A percentile compares a stretch with the other conserved stretches of the same genome.
Conservation (phyloP, 2,113 vertebrate genomes). For the Phalacrocorax brasilianus region DNA sequence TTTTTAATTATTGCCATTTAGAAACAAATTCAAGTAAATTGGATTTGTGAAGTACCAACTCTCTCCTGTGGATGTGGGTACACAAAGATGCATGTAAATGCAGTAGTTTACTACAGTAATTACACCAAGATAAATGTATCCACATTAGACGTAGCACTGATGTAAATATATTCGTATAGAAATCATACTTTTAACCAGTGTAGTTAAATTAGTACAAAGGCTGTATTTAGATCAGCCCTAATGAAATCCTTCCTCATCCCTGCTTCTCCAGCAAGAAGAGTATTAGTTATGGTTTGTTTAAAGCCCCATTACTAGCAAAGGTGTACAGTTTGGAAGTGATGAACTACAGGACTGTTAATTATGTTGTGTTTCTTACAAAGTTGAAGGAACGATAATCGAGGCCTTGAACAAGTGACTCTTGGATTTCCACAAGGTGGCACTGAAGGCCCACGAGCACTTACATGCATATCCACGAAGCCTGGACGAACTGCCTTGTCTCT, state of each 20-base stretch:
- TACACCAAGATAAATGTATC: not conserved
- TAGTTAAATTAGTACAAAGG: not conserved
- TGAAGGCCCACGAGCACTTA: not conserved
- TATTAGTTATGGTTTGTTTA: not conserved
- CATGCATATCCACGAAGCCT: accelerated
- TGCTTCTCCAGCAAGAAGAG: not conserved
- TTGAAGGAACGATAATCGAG: not conserved
- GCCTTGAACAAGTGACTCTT: not conserved
- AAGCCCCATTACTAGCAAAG: not conserved
- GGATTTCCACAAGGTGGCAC: constrained; percentile 39
- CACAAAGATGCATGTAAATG: not conserved
- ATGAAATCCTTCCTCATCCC: not conserved
- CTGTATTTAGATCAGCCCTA: not conserved
- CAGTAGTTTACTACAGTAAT: not conserved
- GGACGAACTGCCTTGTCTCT: not conserved
- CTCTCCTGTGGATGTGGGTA: not conserved
- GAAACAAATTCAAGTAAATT: not conserved
- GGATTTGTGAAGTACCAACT: not conserved
- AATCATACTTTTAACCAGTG: not conserved
- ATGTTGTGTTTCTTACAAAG: not conserved
- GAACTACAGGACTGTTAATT: too few species aligned
- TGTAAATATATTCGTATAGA: not conserved
- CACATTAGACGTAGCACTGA: not conserved
- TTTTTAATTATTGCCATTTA: not conserved
- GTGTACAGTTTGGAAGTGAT: not conserved